Conservation (phyloP, 2,888 invertebrate genomes). For the Orthonychiurus folsomi region DNA sequence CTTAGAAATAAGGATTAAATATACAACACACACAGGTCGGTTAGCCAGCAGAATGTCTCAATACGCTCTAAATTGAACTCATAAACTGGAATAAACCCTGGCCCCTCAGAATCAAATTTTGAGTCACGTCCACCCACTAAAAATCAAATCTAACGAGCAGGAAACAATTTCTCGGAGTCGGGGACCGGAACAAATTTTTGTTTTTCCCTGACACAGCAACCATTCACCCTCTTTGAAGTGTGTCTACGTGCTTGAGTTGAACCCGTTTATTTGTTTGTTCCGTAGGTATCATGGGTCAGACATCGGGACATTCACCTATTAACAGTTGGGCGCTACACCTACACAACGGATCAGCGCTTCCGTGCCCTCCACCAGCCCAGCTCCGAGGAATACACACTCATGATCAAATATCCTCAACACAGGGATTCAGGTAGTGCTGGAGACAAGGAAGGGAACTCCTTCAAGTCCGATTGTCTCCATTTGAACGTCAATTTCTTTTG, state of each 20-base stretch:
- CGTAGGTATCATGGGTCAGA: slow-evolving; percentile 82
- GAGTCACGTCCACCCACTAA: slow-evolving; percentile 14
- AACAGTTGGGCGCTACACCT: slow-evolving; percentile 80
- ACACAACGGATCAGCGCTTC: slow-evolving; percentile 85
- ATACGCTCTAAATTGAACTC: too few relatives aligned
- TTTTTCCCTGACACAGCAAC: too few relatives aligned
- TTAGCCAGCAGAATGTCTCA: too few relatives aligned
- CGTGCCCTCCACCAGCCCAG: slow-evolving; percentile 74
- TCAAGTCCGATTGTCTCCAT: background rate
- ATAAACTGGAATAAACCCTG: too few relatives aligned
- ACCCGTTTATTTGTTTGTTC: slow-evolving; percentile 9
- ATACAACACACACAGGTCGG: too few relatives aligned
- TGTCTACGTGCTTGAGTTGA: background rate
- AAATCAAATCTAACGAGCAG: slow-evolving; percentile 10
- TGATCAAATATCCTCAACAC: slow-evolving; percentile 85
- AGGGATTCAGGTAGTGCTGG: slow-evolving; percentile 74
- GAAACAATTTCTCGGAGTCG: slow-evolving; percentile 1
- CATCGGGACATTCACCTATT: slow-evolving; percentile 82
- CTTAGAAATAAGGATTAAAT: too few relatives aligned
- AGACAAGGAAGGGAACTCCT: too few relatives aligned
- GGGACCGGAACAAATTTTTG: too few relatives aligned
- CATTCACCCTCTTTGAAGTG: background rate
- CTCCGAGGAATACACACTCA: slow-evolving; percentile 78
- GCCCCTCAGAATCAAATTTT: slow-evolving; percentile 5
- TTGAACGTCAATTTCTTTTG: slow-evolving; percentile 7